phyloP scores from a whole-genome alignment of 2,797 vertebrate genomes.

The Pseudochaenichthys georgianus region DNA sequence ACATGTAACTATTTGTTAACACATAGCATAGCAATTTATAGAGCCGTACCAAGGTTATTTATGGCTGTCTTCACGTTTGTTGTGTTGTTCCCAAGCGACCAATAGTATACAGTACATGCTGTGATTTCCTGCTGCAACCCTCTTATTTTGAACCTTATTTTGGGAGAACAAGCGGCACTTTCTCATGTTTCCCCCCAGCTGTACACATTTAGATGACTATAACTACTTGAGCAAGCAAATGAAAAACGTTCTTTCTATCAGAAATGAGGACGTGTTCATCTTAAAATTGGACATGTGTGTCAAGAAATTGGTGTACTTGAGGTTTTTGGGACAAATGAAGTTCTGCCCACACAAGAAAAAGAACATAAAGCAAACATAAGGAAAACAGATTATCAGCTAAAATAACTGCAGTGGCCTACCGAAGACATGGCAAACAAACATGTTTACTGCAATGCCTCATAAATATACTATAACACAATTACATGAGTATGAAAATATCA shows the following conservation, averaged over 20 bases:
- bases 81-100: too few species aligned
- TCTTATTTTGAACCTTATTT: background rate
- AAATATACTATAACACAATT: background rate
- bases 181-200: background rate
- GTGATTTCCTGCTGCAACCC: too few species aligned
- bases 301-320: too few species aligned
- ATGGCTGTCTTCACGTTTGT: too few species aligned
- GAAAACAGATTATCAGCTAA: background rate
- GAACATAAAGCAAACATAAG: background rate
- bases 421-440: background rate
- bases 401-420: background rate
- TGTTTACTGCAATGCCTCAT: background rate
- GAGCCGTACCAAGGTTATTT: too few species aligned
- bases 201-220: background rate
- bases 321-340: too few species aligned
- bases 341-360: background rate
- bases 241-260: too few species aligned
- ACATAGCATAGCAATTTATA: too few species aligned
- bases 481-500: background rate
- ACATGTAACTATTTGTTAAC: too few species aligned
- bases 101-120: too few species aligned
- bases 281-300: too few species aligned
- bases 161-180: background rate
- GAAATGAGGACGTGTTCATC: too few species aligned
- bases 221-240: background rate